Percentiles rank a stretch among this genome's conserved stretches.
Conservation (phyloP, 2,797 vertebrate species). For the Enteromius treurensis region DNA sequence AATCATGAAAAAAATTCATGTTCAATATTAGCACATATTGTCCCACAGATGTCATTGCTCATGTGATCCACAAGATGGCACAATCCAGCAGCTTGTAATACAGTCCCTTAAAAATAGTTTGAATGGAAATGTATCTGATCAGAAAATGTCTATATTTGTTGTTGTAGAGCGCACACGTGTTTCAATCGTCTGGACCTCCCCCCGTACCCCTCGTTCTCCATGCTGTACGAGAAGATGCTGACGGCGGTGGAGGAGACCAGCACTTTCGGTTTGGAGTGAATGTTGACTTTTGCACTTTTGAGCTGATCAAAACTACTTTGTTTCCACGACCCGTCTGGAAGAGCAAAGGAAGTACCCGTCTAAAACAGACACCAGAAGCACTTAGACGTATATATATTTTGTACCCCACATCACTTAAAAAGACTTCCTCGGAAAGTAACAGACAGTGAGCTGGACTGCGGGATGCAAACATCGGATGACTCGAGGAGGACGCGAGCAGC, state of each 20-base stretch:
- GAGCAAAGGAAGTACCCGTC: not conserved
- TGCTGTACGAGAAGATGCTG: constrained; percentile 96
- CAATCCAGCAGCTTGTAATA: not conserved
- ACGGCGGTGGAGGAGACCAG: constrained; percentile 97
- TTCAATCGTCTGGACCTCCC: constrained; percentile 97
- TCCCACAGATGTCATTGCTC: not conserved
- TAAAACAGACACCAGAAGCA: constrained; percentile 34
- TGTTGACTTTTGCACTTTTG: constrained; percentile 14
- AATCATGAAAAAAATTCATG: not conserved
- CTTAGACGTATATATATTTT: constrained; percentile 28
- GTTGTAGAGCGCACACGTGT: constrained; percentile 92
- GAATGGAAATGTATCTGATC: not conserved
- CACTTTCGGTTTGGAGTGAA: constrained; percentile 95
- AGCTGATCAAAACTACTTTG: not conserved
- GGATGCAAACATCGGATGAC: not conserved
- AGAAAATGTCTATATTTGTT: constrained; percentile 7
- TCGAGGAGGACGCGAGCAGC: not conserved
- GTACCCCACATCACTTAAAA: constrained; percentile 38
- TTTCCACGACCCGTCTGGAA: not conserved
- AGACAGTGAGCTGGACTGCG: not conserved
- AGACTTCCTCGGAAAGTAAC: not conserved
- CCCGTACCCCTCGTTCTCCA: constrained; percentile 95
- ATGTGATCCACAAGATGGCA: constrained; percentile 21
- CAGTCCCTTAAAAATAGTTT: not conserved
- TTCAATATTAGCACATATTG: not conserved